Evolutionary conservation across 2,888 invertebrate species (phyloP).

Genomic region (Cerastis leucographa): DNA sequence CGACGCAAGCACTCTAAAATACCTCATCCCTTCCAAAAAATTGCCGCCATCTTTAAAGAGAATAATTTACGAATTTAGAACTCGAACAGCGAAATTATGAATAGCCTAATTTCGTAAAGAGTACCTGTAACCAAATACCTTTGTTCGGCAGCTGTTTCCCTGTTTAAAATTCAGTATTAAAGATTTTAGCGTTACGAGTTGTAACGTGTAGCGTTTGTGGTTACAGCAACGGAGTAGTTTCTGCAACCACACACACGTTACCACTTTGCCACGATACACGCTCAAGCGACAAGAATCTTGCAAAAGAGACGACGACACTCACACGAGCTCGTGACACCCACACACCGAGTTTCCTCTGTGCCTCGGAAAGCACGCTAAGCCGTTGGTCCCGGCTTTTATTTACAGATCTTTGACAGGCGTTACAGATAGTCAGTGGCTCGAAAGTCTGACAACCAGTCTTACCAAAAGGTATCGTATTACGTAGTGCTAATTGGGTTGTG

Average conservation of each 20-base stretch:
- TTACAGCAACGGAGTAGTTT: slow-evolving; percentile 28
- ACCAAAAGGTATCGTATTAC: no score
- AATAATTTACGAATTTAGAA: slow-evolving; percentile 60
- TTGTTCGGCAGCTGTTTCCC: slow-evolving; percentile 50
- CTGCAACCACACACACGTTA: neutral
- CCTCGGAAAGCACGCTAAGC: no score
- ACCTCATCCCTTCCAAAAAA: slow-evolving; percentile 38
- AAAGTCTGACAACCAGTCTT: no score
- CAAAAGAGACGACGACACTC: neutral
- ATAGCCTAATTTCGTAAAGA: slow-evolving; percentile 44
- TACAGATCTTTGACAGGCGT: no score
- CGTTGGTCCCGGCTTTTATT: no score
- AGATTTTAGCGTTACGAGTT: slow-evolving; percentile 47
- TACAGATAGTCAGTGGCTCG: no score
- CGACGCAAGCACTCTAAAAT: slow-evolving; percentile 23
- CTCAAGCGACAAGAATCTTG: neutral
- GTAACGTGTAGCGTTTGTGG: slow-evolving; percentile 34
- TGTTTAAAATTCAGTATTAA: slow-evolving; percentile 59
- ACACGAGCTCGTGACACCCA: no score
- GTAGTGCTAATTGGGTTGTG: no score
- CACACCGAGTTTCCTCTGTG: no score
- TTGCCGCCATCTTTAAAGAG: slow-evolving; percentile 34
- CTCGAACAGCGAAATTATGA: slow-evolving; percentile 55
- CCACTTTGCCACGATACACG: neutral
- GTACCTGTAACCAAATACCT: slow-evolving; percentile 45